A percentile compares a stretch with the other conserved stretches of the same genome.
Evolutionary conservation across 2,888 invertebrate genomes (phyloP).

Genomic region (Leucania comma): DNA sequence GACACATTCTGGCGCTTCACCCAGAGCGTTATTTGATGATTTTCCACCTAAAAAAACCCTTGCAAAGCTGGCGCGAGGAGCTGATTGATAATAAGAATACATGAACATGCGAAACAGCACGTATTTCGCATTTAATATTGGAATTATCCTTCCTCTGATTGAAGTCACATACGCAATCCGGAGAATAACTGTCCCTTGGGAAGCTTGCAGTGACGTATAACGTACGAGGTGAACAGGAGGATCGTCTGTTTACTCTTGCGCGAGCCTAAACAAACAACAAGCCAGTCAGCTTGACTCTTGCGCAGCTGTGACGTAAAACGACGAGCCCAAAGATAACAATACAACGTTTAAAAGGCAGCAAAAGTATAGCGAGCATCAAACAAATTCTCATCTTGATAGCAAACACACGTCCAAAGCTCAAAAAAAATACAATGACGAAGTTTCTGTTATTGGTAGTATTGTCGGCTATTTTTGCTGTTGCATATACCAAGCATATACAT

Average conservation of each 20-base stretch:
- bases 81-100: conserved; percentile 1
- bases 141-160: conserved; percentile 33
- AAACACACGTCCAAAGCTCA: conserved; percentile 38
- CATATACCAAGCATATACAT: conserved; percentile 74
- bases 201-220: conserved; percentile 39
- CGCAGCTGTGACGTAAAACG: conserved; percentile 68
- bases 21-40: neutral
- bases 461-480: conserved; percentile 59
- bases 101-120: conserved; percentile 35
- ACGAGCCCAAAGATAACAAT: conserved; percentile 69
- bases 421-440: conserved; percentile 60
- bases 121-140: conserved; percentile 22
- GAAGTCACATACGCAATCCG: conserved; percentile 6
- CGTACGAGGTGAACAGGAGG: conserved; percentile 32
- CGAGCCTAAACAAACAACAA: conserved; percentile 53
- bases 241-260: conserved; percentile 45
- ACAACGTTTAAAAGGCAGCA: conserved; percentile 74
- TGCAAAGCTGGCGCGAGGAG: too few relatives aligned
- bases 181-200: conserved; percentile 14
- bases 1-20: too few relatives aligned
- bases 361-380: conserved; percentile 61
- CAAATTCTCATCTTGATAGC: conserved; percentile 58
- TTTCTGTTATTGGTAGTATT: conserved; percentile 59
- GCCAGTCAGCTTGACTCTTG: conserved; percentile 68
- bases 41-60: neutral